Base-by-base conservation (phyloP, 2,113 vertebrate genomes). In the Zosterops pallidus region DNA sequence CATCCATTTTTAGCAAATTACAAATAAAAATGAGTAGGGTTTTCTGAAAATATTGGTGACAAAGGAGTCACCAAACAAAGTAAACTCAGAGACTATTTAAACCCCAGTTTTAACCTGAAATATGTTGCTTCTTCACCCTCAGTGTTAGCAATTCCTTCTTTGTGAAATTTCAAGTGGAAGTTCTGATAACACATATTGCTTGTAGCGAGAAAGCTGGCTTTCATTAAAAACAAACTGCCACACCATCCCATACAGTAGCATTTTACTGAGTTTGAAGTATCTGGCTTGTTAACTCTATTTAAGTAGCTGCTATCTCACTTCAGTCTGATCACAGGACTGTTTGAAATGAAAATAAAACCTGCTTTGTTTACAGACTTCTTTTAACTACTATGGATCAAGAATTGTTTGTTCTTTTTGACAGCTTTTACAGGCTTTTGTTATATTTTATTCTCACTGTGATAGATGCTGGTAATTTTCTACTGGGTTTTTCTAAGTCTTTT, bases 331-430 rank as follows among this genome's bases (percentile, higher is more conserved):
- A 92, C 60, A 97, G 94, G 70, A 74, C 78, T 69, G 79, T 91
- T 96, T 91, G 96, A 92, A 95, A 94, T 90, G 79, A 96, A 96
- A 97, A 97, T 94, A 96, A 97, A 96, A 90, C 84, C 55, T 89
- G 44, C 69, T 96, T 96, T 95, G 83, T 97, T 89, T 93, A 96
- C 86, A 74, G 80, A 63, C 25, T 87, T 89, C 81, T 95, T 97
- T 59, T 85, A 94, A 95, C 94, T 92, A 37, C 31, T 75, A 22
- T 44, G 26, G 86, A 90, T 95, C 85, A 82, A 86, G 81, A 96
- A 90, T 68, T 85, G 74, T 79, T 79, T 77, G 70, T 75, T 95
- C 76, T 95, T 96, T 69, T 81, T 95, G 62, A 94, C 75, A 86
- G 90, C 49, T 91, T 94, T 86, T 89, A 80, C 46, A 68, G 64